phyloP scores from a whole-genome alignment of 2,888 invertebrate genomes.

The Hyposoter didymator region DNA sequence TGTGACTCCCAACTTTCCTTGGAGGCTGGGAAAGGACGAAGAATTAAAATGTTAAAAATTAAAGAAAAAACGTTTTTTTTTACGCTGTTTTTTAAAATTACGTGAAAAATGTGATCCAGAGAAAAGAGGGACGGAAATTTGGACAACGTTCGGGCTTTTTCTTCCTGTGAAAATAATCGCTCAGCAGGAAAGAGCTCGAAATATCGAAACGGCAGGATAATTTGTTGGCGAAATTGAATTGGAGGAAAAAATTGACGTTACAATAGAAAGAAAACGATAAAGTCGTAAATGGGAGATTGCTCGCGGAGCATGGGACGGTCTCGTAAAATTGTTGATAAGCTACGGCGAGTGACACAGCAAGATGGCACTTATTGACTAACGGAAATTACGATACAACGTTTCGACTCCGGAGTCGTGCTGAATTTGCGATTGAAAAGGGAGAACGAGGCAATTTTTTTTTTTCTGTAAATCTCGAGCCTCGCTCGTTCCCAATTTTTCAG shows the following conservation, averaged over 20 bases:
- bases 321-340: constrained; percentile 1
- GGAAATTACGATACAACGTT: constrained; percentile 70
- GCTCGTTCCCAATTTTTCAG: background rate
- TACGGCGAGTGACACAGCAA: constrained; percentile 36
- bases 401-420: constrained; percentile 26
- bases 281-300: background rate
- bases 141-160: background rate
- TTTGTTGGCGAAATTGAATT: background rate
- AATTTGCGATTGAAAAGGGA: constrained; percentile 14
- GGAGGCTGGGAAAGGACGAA: background rate
- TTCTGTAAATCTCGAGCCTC: background rate
- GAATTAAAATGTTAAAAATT: background rate
- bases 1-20: constrained; percentile 6
- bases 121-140: background rate
- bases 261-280: background rate
- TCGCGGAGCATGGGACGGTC: background rate
- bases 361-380: constrained; percentile 66
- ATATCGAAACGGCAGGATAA: background rate
- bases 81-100: background rate
- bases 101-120: background rate
- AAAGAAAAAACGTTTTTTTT: background rate
- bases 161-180: too few relatives aligned
- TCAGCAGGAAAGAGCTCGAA: background rate
- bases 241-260: background rate
- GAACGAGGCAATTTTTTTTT: constrained; percentile 22